Percentiles rank a stretch among this genome's conserved stretches.
phyloP scores from a whole-genome alignment of 1,140 invertebrate species.

The Zophobas morio region DNA sequence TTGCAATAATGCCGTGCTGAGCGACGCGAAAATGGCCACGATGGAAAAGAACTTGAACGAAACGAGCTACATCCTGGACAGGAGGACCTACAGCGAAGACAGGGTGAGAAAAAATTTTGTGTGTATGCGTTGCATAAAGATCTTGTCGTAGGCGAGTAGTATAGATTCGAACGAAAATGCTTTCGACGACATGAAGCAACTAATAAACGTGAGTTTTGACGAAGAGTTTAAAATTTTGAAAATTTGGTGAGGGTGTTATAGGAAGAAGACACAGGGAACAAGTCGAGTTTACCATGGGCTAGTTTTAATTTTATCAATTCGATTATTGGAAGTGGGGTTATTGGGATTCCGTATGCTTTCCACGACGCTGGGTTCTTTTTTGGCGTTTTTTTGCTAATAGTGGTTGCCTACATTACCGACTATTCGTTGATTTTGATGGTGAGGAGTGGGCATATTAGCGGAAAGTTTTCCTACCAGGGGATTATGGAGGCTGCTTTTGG shows the following conservation, averaged over 20 bases:
- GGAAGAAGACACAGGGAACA: constrained; percentile 71
- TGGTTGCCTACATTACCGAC: constrained; percentile 86
- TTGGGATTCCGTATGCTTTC: constrained; percentile 91
- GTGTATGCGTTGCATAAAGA: too few relatives aligned
- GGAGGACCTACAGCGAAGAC: constrained; percentile 55
- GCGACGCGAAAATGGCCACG: constrained; percentile 8
- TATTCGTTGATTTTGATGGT: constrained; percentile 90
- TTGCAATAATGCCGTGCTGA: not conserved
- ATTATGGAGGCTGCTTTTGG: constrained; percentile 89
- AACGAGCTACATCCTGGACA: constrained; percentile 59
- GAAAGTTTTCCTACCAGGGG: constrained; percentile 88
- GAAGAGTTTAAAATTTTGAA: too few relatives aligned
- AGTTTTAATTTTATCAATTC: constrained; percentile 95
- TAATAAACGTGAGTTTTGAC: constrained; percentile 68
- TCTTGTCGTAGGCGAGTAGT: constrained; percentile 63
- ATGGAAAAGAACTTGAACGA: constrained; percentile 52
- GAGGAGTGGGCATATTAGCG: constrained; percentile 83
- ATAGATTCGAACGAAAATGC: constrained; percentile 71
- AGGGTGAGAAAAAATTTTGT: constrained; percentile 56
- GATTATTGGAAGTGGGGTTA: constrained; percentile 92
- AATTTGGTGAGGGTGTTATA: constrained; percentile 55
- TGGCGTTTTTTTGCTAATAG: constrained; percentile 80
- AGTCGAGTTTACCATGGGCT: constrained; percentile 80
- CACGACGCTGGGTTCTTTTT: constrained; percentile 86
- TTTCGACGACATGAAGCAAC: constrained; percentile 72